These are phyloP conservation scores for Stenurella melanura DNA, from an alignment of 2,888 invertebrate species.

Conservation along the genomic window DNA sequence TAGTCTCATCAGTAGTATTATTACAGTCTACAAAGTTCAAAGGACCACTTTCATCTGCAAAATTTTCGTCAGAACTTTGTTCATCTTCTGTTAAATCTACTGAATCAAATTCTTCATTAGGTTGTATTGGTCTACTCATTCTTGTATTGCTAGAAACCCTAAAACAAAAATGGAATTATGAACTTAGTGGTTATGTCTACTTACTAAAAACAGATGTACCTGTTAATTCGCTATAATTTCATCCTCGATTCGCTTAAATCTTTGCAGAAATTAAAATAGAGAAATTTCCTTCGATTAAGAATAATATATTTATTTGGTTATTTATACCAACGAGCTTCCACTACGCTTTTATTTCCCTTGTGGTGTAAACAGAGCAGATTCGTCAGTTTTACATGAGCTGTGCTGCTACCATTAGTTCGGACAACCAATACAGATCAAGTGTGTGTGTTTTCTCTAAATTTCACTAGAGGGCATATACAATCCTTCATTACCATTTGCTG, in stretches of 20 bases:
- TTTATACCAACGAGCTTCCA: not conserved
- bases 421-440: too few relatives aligned
- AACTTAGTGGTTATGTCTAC: conserved; percentile 8
- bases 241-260: not conserved
- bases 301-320: too few relatives aligned
- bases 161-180: not conserved
- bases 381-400: too few relatives aligned
- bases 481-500: too few relatives aligned
- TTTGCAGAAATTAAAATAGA: not conserved
- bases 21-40: conserved; percentile 17
- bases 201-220: conserved; percentile 12
- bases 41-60: not conserved
- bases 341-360: not conserved
- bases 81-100: conserved; percentile 50
- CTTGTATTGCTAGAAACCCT: not conserved
- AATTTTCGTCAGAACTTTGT: conserved; percentile 37
- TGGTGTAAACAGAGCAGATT: too few relatives aligned
- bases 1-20: not conserved
- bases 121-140: conserved; percentile 4
- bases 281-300: not conserved
- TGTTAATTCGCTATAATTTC: not conserved
- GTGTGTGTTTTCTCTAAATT: too few relatives aligned
- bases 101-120: conserved; percentile 27
- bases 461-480: too few relatives aligned
- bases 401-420: too few relatives aligned